Conservation (phyloP, 2,113 vertebrate genomes). For the Aplodontia rufa region DNA sequence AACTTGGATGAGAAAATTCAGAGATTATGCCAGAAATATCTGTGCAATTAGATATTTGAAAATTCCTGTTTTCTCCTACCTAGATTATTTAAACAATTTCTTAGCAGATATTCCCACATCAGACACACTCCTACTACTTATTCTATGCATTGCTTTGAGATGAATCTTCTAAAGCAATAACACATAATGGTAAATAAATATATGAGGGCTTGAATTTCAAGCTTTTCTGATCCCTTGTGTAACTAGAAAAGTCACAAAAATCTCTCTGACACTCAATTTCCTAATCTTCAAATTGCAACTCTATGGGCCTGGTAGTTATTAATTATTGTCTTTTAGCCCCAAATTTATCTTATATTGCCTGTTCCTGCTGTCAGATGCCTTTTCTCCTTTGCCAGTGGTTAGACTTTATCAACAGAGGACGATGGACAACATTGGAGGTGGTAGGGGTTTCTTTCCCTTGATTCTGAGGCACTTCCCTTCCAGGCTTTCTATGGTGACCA, state of each 20-base stretch:
- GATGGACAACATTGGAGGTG: accelerated
- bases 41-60: background rate
- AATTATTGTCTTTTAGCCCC: background rate
- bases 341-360: background rate
- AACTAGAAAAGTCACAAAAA: background rate
- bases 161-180: background rate
- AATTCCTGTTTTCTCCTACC: background rate
- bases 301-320: background rate
- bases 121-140: background rate
- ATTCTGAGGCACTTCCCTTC: background rate
- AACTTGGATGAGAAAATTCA: background rate
- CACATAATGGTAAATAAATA: background rate
- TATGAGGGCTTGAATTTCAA: background rate
- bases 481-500: background rate
- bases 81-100: background rate
- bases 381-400: background rate
- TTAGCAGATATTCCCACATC: background rate
- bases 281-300: background rate
- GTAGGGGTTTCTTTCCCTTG: background rate
- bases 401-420: background rate
- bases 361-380: background rate
- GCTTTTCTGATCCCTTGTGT: background rate
- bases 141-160: background rate
- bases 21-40: background rate
- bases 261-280: background rate